These are phyloP conservation scores for Protobothrops mucrosquamatus DNA, from an alignment of 2,113 vertebrate species.

Conservation along the genomic window DNA sequence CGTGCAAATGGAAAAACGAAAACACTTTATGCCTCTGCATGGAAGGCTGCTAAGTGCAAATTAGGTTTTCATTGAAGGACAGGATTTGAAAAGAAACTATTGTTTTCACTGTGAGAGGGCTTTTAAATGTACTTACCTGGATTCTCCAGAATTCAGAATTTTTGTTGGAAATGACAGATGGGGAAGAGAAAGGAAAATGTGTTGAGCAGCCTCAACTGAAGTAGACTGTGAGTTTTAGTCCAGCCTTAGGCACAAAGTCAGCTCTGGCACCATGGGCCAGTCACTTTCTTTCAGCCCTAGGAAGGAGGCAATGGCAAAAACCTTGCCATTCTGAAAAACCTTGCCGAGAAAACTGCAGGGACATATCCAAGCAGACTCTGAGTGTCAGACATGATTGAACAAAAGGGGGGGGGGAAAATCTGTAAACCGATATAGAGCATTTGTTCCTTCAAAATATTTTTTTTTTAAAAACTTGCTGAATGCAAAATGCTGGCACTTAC, in stretches of 20 bases:
- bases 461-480: background rate
- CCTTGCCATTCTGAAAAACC: background rate
- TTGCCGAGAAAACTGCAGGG: background rate
- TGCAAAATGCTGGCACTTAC: background rate
- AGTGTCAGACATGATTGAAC: background rate
- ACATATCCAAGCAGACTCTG: background rate
- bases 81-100: background rate
- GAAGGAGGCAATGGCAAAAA: background rate
- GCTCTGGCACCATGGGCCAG: background rate
- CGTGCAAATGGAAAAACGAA: background rate
- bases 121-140: background rate
- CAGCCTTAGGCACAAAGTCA: background rate
- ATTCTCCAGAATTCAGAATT: background rate
- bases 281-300: background rate
- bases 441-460: background rate
- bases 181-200: background rate
- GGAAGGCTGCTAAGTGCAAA: background rate
- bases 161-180: background rate
- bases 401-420: background rate
- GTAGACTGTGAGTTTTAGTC: background rate
- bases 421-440: background rate
- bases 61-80: background rate
- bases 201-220: background rate
- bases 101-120: background rate
- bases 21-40: background rate